phyloP scores from a whole-genome alignment of 2,113 vertebrate species.

The Hypocryptadius cinnamomeus region DNA sequence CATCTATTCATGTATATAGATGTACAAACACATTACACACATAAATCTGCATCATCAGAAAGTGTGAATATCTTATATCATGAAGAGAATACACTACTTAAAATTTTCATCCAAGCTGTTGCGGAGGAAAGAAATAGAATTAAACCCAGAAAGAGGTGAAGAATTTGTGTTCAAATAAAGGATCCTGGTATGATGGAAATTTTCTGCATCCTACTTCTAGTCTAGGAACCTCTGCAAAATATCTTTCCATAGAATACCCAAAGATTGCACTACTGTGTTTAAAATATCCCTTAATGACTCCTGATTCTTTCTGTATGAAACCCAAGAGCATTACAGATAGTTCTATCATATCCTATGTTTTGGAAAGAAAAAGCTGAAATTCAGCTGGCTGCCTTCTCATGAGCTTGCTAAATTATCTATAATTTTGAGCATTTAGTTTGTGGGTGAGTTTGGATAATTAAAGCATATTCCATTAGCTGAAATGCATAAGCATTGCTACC shows the following conservation, averaged over 20 bases:
- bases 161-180: background rate
- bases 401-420: background rate
- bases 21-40: background rate
- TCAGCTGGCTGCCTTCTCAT: background rate
- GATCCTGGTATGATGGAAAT: background rate
- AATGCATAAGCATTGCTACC: background rate
- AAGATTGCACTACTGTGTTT: background rate
- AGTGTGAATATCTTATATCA: fast-evolving
- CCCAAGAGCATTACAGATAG: background rate
- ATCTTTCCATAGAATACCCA: background rate
- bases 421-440: background rate
- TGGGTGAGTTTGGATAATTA: background rate
- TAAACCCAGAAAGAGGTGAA: background rate
- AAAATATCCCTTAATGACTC: background rate
- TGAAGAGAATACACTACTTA: background rate
- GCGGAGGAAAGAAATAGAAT: background rate
- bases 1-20: background rate
- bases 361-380: background rate
- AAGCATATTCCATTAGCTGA: background rate
- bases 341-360: background rate
- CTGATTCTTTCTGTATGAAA: background rate
- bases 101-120: background rate
- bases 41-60: background rate
- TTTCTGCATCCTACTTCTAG: background rate
- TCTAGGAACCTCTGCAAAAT: background rate